Conservation (phyloP, 2,888 invertebrate genomes). For the Polymixis flavicincta region DNA sequence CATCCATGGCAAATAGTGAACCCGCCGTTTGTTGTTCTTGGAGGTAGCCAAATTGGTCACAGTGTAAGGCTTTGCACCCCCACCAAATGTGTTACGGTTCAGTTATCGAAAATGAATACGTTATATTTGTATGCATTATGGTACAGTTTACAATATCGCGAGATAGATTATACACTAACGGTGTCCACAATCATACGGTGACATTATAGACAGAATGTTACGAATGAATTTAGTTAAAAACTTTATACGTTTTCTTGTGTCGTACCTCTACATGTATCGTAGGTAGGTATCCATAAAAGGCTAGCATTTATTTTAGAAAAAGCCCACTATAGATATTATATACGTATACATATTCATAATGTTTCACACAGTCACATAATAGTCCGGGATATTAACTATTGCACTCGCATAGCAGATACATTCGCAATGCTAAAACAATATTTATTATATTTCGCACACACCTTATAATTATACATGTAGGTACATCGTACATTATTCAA, state of each 20-base stretch:
- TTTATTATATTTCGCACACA: conserved; percentile 63
- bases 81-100: too few species aligned
- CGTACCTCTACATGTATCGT: conserved; percentile 46
- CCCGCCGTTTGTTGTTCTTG: too few species aligned
- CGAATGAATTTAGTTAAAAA: conserved; percentile 4
- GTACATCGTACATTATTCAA: conserved; percentile 46
- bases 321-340: conserved; percentile 42
- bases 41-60: too few species aligned
- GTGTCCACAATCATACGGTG: background rate
- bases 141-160: background rate
- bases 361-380: conserved; percentile 51
- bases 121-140: too few species aligned
- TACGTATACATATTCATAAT: conserved; percentile 56
- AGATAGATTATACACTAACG: background rate
- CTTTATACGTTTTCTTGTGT: conserved; percentile 57
- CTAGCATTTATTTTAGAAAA: conserved; percentile 26
- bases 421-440: conserved; percentile 65
- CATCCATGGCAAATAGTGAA: too few species aligned
- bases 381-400: conserved; percentile 30
- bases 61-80: too few species aligned
- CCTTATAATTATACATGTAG: conserved; percentile 53
- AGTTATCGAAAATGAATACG: too few species aligned
- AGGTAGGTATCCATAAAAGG: conserved; percentile 34
- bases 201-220: conserved; percentile 1
- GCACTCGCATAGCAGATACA: conserved; percentile 67